phyloP scores from a whole-genome alignment of 2,797 vertebrate species.

The Scolopax bukidnonensis region DNA sequence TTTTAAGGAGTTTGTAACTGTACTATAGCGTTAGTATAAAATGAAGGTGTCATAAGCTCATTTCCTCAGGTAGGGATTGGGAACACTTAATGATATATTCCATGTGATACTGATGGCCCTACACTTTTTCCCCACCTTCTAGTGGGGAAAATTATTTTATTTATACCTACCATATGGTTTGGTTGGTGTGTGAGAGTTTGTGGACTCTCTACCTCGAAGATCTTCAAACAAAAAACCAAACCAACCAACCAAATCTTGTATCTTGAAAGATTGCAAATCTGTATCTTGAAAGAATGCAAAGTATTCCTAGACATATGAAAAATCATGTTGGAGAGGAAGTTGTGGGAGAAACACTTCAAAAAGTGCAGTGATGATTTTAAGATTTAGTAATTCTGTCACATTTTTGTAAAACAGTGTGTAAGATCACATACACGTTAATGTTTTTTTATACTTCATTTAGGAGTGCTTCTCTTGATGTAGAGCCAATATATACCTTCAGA shows the following conservation, averaged over 20 bases:
- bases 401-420: not conserved
- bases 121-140: not conserved
- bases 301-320: not conserved
- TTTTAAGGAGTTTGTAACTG: not conserved
- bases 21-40: not conserved
- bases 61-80: not conserved
- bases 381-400: not conserved
- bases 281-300: not conserved
- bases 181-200: not conserved
- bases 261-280: not conserved
- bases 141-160: too few species aligned
- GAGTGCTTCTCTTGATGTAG: slow-evolving; percentile 95
- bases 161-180: not conserved
- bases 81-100: not conserved
- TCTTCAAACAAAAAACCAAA: not conserved
- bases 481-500: slow-evolving; percentile 98
- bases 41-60: not conserved
- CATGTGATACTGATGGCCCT: not conserved
- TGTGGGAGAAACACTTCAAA: not conserved
- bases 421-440: not conserved
- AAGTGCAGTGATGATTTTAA: not conserved
- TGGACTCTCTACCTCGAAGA: not conserved
- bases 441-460: slow-evolving; percentile 77
- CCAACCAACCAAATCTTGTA: not conserved
- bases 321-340: not conserved